Evolutionary conservation across 1,140 invertebrate species (phyloP).

Genomic region (Procambarus clarkii): DNA sequence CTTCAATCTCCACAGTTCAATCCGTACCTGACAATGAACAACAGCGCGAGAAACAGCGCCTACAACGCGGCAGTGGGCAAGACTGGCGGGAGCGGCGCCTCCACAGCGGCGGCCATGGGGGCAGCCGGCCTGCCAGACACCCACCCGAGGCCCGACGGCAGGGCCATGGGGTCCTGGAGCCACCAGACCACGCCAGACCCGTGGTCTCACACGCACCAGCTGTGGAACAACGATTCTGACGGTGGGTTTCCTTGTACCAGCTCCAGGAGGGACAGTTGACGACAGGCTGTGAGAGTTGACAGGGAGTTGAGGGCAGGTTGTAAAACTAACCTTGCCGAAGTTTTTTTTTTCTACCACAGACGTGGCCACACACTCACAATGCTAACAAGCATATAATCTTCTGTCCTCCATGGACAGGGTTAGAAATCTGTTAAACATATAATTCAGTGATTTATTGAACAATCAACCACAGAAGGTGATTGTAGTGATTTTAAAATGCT

Average conservation of each 20-base stretch:
- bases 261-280: not conserved
- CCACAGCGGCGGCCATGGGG: not conserved
- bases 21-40: conserved; percentile 27
- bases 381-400: too few species aligned
- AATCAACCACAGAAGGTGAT: too few species aligned
- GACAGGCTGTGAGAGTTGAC: not conserved
- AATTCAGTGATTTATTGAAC: too few species aligned
- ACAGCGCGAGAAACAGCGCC: not conserved
- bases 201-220: conserved; percentile 2
- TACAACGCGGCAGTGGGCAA: not conserved
- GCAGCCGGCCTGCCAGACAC: not conserved
- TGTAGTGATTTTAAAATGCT: too few species aligned
- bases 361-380: too few species aligned
- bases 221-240: not conserved
- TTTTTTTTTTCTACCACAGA: too few species aligned
- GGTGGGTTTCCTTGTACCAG: not conserved
- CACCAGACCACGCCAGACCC: conserved; percentile 4
- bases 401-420: too few species aligned
- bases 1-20: conserved; percentile 22
- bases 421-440: too few species aligned
- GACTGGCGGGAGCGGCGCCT: too few species aligned
- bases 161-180: conserved; percentile 14
- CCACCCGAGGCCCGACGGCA: not conserved
- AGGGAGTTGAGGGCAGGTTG: too few species aligned
- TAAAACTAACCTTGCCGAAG: too few species aligned